phyloP scores from a whole-genome alignment of 2,113 vertebrate genomes.

The Illadopsis cleaveri region DNA sequence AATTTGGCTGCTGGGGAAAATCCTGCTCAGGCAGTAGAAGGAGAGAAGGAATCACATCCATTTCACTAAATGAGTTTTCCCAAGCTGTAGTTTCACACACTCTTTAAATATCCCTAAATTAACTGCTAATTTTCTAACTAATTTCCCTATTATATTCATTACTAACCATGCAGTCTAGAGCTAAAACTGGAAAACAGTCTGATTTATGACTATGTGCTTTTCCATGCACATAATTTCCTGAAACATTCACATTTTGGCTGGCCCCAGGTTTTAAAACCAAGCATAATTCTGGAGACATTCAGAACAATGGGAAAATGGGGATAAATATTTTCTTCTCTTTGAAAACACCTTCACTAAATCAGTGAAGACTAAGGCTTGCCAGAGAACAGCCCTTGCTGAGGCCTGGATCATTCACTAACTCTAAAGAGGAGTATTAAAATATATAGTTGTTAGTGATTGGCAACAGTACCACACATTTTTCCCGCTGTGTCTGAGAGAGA shows the following conservation, averaged over 20 bases:
- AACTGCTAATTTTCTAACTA: conserved; percentile 58
- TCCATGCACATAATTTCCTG: conserved; percentile 56
- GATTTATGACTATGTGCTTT: conserved; percentile 44
- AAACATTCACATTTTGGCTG: conserved; percentile 36
- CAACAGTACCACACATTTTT: conserved; percentile 20
- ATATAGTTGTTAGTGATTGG: background rate
- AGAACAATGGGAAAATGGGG: conserved; percentile 24
- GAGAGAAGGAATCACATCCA: background rate
- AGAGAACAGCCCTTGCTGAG: background rate
- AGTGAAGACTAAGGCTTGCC: background rate
- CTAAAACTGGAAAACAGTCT: conserved; percentile 35
- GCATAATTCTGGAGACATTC: background rate
- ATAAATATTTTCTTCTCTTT: background rate
- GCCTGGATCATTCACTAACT: background rate
- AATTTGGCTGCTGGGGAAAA: background rate
- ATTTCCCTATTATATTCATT: conserved; percentile 53
- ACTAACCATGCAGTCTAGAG: conserved; percentile 20
- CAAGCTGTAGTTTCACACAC: conserved; percentile 36
- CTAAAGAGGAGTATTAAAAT: background rate
- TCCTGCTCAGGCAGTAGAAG: background rate
- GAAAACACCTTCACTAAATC: background rate
- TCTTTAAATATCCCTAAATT: conserved; percentile 49
- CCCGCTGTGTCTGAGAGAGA: conserved; percentile 1
- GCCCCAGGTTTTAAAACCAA: conserved; percentile 18
- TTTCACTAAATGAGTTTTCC: conserved; percentile 16